A percentile compares a stretch with the other conserved stretches of the same genome.
Conservation (phyloP, 2,888 invertebrate species). For the Erebia epiphron region DNA sequence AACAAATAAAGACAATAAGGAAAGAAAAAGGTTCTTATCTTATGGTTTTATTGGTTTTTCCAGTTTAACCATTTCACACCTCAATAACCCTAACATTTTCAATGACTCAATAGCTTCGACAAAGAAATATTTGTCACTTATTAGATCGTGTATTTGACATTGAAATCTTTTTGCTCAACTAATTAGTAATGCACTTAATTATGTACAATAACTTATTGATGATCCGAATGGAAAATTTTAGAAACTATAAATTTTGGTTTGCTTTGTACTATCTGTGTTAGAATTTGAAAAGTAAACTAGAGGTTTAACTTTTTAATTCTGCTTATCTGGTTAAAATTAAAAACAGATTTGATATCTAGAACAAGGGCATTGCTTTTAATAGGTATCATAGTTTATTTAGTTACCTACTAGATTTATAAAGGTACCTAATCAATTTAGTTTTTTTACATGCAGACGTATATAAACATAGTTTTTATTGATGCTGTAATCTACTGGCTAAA, state of each 20-base stretch:
- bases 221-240: not conserved
- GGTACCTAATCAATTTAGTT: not conserved
- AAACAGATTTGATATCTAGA: not conserved
- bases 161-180: not conserved
- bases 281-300: not conserved
- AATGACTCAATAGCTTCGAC: slow-evolving; percentile 8
- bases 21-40: slow-evolving; percentile 10
- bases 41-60: slow-evolving; percentile 12
- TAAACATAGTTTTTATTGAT: not conserved
- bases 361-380: not conserved
- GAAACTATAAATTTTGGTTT: not conserved
- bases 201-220: not conserved
- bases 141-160: slow-evolving; percentile 15
- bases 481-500: not conserved
- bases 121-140: slow-evolving; percentile 12
- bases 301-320: not conserved
- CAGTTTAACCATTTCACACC: slow-evolving; percentile 6
- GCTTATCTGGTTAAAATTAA: not conserved
- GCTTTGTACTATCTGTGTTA: not conserved
- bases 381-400: not conserved
- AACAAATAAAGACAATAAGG: slow-evolving; percentile 2
- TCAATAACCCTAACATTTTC: slow-evolving; percentile 1
- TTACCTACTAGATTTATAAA: slow-evolving; percentile 1
- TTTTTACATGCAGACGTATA: not conserved
- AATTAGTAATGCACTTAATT: slow-evolving; percentile 5